phyloP scores from a whole-genome alignment of 2,113 vertebrate genomes.

The Vidua macroura region DNA sequence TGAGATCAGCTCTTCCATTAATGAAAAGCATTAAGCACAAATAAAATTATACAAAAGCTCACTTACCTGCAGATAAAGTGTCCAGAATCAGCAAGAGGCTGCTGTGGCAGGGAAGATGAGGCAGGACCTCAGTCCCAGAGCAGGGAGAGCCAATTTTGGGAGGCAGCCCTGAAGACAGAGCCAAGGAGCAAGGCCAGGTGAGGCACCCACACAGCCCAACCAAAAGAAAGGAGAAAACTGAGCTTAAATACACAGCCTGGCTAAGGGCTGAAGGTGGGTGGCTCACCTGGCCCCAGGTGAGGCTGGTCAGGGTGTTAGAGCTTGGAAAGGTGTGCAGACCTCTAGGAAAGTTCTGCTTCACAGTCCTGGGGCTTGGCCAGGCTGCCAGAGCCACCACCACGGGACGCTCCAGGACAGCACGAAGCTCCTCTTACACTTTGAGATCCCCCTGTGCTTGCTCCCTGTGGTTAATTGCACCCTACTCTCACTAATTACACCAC shows the following conservation, averaged over 20 bases:
- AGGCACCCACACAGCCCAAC: background rate
- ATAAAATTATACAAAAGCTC: background rate
- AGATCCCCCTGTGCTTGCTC: background rate
- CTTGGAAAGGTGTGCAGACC: background rate
- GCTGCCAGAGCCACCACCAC: background rate
- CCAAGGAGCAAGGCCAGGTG: accelerated
- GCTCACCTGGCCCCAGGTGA: background rate
- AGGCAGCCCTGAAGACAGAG: background rate
- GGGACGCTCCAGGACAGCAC: background rate
- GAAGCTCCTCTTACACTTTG: background rate
- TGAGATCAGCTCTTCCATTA: background rate
- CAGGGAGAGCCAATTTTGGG: background rate
- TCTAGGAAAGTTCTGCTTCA: background rate
- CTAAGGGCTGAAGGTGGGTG: background rate
- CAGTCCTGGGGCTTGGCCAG: background rate
- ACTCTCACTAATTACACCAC: background rate
- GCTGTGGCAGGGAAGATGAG: background rate
- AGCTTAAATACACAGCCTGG: background rate
- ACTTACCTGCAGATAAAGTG: background rate
- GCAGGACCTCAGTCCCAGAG: background rate
- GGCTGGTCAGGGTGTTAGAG: background rate
- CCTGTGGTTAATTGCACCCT: background rate
- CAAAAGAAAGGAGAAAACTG: accelerated
- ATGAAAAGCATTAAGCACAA: background rate
- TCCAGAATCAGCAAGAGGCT: background rate